phyloP scores from a whole-genome alignment of 2,888 invertebrate species.

The Sarcophaga rosellei region DNA sequence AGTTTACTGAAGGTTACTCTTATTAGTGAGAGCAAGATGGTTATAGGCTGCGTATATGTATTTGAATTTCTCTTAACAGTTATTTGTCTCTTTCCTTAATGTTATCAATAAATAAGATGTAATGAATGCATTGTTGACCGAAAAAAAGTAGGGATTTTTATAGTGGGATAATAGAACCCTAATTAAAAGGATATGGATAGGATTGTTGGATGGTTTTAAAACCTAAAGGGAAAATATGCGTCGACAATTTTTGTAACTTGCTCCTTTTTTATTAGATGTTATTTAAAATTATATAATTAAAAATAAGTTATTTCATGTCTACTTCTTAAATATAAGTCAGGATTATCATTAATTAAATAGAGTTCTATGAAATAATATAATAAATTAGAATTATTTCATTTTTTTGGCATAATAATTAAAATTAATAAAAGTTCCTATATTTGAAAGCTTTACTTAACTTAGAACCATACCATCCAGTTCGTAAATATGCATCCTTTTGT shows the following conservation, averaged over 20 bases:
- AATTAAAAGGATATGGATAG: not conserved
- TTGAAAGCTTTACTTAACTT: too few relatives aligned
- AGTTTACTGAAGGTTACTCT: slow-evolving; percentile 68
- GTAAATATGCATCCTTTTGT: too few relatives aligned
- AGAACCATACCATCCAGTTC: too few relatives aligned
- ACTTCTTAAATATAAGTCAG: not conserved
- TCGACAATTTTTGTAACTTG: slow-evolving; percentile 16
- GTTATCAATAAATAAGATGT: slow-evolving; percentile 22
- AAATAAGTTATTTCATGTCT: not conserved
- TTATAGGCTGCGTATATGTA: slow-evolving; percentile 35
- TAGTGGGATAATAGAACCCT: not conserved
- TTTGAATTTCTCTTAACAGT: slow-evolving; percentile 25
- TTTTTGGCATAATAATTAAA: too few relatives aligned
- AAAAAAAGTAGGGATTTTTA: not conserved
- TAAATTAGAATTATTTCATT: too few relatives aligned
- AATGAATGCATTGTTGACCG: slow-evolving; percentile 9
- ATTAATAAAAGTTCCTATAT: too few relatives aligned
- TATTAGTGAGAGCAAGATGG: slow-evolving; percentile 73
- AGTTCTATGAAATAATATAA: too few relatives aligned
- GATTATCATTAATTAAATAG: too few relatives aligned
- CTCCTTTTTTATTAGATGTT: slow-evolving; percentile 8
- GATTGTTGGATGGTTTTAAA: not conserved
- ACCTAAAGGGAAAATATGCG: not conserved
- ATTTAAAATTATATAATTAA: slow-evolving; percentile 50
- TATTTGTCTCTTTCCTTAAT: slow-evolving; percentile 35